Evolutionary conservation across 1,140 invertebrate species (phyloP).

Genomic region (Drosophila melanica): DNA sequence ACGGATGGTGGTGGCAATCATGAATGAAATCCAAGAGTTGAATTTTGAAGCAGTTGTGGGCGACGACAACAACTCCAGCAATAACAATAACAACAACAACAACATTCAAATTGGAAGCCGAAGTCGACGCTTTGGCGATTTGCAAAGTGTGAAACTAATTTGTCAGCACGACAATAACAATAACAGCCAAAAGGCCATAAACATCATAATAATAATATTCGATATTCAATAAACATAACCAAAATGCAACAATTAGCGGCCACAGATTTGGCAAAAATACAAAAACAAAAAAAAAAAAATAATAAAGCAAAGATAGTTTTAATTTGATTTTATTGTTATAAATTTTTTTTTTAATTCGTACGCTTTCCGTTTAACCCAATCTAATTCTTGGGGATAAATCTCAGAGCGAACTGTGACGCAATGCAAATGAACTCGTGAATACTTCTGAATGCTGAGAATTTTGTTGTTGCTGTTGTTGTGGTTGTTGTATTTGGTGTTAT

Average conservation of each 20-base stretch:
- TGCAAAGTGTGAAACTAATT: constrained; percentile 82
- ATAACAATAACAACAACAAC: constrained; percentile 9
- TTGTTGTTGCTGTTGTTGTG: constrained; percentile 20
- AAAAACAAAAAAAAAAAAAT: background rate
- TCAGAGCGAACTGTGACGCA: constrained; percentile 1
- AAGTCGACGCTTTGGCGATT: constrained; percentile 45
- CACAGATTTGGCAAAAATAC: constrained; percentile 51
- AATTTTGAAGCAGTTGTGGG: constrained; percentile 18
- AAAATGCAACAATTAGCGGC: constrained; percentile 77
- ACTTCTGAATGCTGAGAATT: constrained; percentile 9
- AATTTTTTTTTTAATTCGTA: background rate
- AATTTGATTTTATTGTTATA: no score
- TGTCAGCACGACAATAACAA: constrained; percentile 78
- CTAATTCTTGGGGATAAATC: background rate
- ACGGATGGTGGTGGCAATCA: constrained; percentile 29
- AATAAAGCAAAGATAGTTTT: no score
- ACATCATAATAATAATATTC: constrained; percentile 79
- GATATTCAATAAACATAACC: constrained; percentile 77
- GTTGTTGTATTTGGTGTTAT: constrained; percentile 12
- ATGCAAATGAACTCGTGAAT: background rate
- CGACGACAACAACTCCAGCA: constrained; percentile 9
- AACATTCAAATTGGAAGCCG: constrained; percentile 7
- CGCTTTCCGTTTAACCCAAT: background rate
- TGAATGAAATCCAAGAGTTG: constrained; percentile 49
- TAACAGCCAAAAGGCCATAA: constrained; percentile 74